Evolutionary conservation across 2,888 invertebrate species (phyloP), one percentile per base, ranked within the genome.

Genomic region (Cheilosia impressa): DNA sequence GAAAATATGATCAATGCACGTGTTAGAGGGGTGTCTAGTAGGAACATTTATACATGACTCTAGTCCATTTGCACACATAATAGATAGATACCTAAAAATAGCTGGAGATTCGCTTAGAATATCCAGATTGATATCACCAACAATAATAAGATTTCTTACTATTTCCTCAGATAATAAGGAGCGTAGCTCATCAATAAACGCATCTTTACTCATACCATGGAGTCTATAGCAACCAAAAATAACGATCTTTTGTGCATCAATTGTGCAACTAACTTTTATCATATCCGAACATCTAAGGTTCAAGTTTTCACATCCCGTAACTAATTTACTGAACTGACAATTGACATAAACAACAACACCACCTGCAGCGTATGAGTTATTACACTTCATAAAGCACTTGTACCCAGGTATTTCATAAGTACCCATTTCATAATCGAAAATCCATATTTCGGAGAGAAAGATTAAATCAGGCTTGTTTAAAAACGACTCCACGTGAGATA

Each of bases 361-460:
- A 55, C 55, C 55, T 13, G 68, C 43, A 5, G 13, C 45, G 19
- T 69, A 69, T 4, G 57, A 34, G 34, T 57, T 69, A 47, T 68
- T 68, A 27, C 31, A 68, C 5, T 43, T 69, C 1, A 10, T 7
- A 45, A 47, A 50, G 13, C 3, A 10, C 27, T 50, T 47, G 15
- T 58, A 69, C 4, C 58, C 69, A 34, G 34, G 45, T 22, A 69
- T 47, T 34, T 13, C 13, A 52, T 43, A 68, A 17, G 6, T 43
- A 31, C 41, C 43, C 9, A 24, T 22, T 68, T 68, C 53, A 43
- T 55, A 17, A 41, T 68, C 68, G 15, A 24, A 57, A 43, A 55
- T 19, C 68, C 68, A 68, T 17, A 57, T 57, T 55, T 68, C 68
- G 22, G 22, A 22, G 22, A 22, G 22, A 22, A 22, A 22, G 22